Base-by-base conservation (phyloP, 30 jellyfish, hydroid and myxozoan genomes). In the Chironex yamaguchii region DNA sequence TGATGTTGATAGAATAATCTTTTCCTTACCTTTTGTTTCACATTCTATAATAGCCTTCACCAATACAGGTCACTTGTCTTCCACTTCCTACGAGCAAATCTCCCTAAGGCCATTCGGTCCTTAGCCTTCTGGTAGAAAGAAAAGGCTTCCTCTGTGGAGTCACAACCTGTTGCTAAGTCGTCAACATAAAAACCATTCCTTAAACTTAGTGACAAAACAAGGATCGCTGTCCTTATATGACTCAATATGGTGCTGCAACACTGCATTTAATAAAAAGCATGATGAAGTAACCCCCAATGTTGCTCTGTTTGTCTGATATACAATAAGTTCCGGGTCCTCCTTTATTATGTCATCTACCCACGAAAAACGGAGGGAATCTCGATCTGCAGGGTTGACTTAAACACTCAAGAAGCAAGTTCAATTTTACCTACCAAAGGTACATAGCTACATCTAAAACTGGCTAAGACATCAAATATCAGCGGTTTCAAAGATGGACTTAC, bases 231-330 rank as follows among this genome's bases (percentile, higher is more conserved):
- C 89, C 36, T 17, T n/a, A 28, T 52, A 77, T 31, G 29, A 22
- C 27, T 54, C 35, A 14, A 77, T 9, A 28, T 77, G 79, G 34
- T 77, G 66, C 2, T 74, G 29, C 30, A 77, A 48, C 20, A 77
- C 89, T n/a, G 67, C 81, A 77, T 77, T 77, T 17, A 77, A 28
- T 28, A 77, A 34, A 34, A 77, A 77, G 67, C 69, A 79, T 6
- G 89, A 77, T 32, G 78, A 77, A 30, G 17, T 77, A 20, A 32
- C 53, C 73, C 82, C 67, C 51, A 77, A 77, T 33, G 33, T 33
- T 66, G 29, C 58, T 26, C 58, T 9, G 65, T 29, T 21, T 52
- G 14, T n/a, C 65, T 33, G n/a, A 66, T 11, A 27, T 14, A 66
- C 79, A 6, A 42, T 42, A 42, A 42, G 13, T 42, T 42, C 13